Conservation (phyloP, 2,113 vertebrate genomes). For the Rana temporaria region DNA sequence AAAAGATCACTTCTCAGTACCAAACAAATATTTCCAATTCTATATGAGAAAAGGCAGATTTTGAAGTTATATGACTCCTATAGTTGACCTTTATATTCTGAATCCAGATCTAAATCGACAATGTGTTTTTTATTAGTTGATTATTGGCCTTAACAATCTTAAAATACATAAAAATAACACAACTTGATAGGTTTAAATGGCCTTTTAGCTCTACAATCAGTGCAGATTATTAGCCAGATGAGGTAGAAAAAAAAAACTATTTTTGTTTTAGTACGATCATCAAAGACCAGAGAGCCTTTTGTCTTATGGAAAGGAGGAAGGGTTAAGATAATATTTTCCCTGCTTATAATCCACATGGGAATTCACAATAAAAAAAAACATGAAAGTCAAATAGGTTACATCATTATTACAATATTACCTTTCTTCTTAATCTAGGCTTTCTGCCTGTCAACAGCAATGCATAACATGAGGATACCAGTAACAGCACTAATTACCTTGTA, state of each 20-base stretch:
- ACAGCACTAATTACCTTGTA: conserved; percentile 76
- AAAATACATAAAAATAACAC: conserved; percentile 52
- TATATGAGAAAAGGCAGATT: conserved; percentile 17
- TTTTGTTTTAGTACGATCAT: conserved; percentile 40
- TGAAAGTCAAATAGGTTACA: conserved; percentile 65
- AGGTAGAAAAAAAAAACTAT: not conserved
- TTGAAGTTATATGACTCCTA: conserved; percentile 8
- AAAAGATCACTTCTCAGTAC: not conserved
- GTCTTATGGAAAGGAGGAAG: conserved; percentile 50
- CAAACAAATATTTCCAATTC: conserved; percentile 23
- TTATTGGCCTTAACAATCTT: conserved; percentile 40
- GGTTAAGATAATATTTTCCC: conserved; percentile 67
- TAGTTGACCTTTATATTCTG: conserved; percentile 21
- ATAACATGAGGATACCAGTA: conserved; percentile 70
- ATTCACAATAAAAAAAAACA: conserved; percentile 67
- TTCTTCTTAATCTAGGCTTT: conserved; percentile 75
- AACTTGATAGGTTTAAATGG: conserved; percentile 30
- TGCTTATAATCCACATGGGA: conserved; percentile 60
- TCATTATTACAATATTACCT: conserved; percentile 72
- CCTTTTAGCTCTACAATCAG: conserved; percentile 31
- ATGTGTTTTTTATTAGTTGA: conserved; percentile 46
- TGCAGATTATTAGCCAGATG: conserved; percentile 37
- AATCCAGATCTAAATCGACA: conserved; percentile 10
- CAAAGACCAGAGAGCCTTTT: conserved; percentile 4
- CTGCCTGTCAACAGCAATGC: conserved; percentile 72